Conservation (phyloP, 2,797 vertebrate genomes). For the Phalanger gymnotis region DNA sequence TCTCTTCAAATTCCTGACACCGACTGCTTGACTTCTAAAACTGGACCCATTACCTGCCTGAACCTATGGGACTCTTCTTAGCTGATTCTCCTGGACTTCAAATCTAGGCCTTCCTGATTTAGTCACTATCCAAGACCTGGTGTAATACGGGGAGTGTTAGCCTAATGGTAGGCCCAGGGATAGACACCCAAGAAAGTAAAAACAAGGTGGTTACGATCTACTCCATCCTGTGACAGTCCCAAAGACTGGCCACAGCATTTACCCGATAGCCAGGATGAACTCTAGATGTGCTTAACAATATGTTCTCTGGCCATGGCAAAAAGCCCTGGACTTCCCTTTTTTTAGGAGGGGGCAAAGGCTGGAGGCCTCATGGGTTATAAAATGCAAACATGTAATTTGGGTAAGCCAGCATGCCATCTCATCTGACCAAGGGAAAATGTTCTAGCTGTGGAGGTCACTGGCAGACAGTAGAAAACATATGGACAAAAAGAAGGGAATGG, state of each 20-base stretch:
- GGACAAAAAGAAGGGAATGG: not conserved
- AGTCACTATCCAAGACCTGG: constrained; percentile 19
- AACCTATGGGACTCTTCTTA: constrained; percentile 40
- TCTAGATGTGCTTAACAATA: not conserved
- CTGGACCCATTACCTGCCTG: constrained; percentile 18
- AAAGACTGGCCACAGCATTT: constrained; percentile 11
- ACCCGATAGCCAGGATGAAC: constrained; percentile 2
- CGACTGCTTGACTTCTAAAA: not conserved
- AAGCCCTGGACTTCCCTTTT: constrained; percentile 48
- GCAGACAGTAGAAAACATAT: not conserved
- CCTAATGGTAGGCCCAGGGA: not conserved
- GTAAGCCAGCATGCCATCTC: constrained; percentile 34
- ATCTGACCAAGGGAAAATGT: constrained; percentile 17
- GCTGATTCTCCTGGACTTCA: constrained; percentile 33
- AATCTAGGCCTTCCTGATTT: constrained; percentile 28
- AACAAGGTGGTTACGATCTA: not conserved
- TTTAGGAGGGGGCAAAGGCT: constrained; percentile 41
- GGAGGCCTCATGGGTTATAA: constrained; percentile 20
- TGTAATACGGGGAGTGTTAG: not conserved
- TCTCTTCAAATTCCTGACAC: not conserved
- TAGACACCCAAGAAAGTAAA: not conserved
- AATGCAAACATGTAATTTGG: constrained; percentile 27
- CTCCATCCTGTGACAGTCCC: constrained; percentile 17
- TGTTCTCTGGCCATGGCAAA: constrained; percentile 19
- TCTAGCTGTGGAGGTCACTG: not conserved